These are phyloP conservation scores for Eumacrocentrus americanus DNA, from an alignment of 2,888 invertebrate species.

Conservation along the genomic window DNA sequence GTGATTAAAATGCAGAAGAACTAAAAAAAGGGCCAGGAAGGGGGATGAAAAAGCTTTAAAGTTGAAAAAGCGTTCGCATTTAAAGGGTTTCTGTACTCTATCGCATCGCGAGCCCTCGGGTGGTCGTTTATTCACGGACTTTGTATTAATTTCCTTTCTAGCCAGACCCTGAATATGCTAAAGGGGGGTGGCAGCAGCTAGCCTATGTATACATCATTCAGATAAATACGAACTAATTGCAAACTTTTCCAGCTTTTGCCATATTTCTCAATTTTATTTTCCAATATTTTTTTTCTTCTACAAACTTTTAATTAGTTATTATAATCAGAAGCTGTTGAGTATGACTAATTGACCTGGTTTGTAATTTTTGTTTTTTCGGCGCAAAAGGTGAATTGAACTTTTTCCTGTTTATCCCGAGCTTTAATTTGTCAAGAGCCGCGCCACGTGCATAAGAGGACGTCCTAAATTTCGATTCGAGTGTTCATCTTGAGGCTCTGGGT, in stretches of 20 bases:
- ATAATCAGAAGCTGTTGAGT: too few relatives aligned
- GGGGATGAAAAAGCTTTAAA: conserved; percentile 27
- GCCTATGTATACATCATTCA: conserved; percentile 15
- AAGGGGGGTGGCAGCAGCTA: background rate
- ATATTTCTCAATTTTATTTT: background rate
- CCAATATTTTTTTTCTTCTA: background rate
- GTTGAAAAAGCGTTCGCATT: conserved; percentile 34
- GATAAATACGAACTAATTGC: conserved; percentile 16
- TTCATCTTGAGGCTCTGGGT: too few relatives aligned
- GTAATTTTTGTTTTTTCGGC: too few relatives aligned
- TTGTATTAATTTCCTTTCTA: conserved; percentile 15
- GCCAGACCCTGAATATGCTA: background rate
- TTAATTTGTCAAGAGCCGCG: too few relatives aligned
- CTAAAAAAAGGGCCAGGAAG: background rate
- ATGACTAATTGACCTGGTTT: too few relatives aligned
- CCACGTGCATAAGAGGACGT: too few relatives aligned
- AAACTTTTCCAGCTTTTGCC: conserved; percentile 7
- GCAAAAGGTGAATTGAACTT: too few relatives aligned
- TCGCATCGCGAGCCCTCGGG: conserved; percentile 6
- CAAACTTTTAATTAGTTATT: background rate
- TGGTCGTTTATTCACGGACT: conserved; percentile 18
- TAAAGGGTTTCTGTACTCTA: conserved; percentile 32
- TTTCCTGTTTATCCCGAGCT: too few relatives aligned
- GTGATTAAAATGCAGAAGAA: conserved; percentile 15
- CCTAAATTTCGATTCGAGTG: too few relatives aligned